These are phyloP conservation scores for Nowickia ferox DNA, from an alignment of 2,888 invertebrate genomes.

Conservation along the genomic window DNA sequence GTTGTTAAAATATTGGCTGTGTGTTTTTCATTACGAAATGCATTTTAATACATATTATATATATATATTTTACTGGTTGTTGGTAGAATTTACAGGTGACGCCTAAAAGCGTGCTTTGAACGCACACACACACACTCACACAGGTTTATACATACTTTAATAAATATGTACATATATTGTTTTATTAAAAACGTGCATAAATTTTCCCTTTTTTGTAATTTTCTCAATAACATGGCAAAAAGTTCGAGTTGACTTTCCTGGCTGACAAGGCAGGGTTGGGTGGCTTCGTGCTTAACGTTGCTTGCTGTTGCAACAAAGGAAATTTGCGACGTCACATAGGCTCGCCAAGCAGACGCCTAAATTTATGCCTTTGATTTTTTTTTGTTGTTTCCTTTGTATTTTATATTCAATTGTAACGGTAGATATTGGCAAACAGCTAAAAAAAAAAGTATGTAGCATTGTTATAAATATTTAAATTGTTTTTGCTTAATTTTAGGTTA, in stretches of 20 bases:
- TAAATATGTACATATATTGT: not conserved
- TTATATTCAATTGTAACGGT: slow-evolving; percentile 27
- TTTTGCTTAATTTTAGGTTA: slow-evolving; percentile 41
- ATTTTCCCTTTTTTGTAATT: slow-evolving; percentile 30
- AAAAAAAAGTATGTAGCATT: not conserved
- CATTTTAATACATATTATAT: slow-evolving; percentile 20
- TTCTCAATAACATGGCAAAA: slow-evolving; percentile 22
- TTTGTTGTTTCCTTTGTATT: not conserved
- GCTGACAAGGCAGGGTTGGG: slow-evolving; percentile 5
- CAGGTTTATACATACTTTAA: not conserved
- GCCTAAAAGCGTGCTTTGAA: slow-evolving; percentile 66
- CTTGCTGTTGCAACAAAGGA: slow-evolving; percentile 39
- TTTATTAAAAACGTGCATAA: slow-evolving; percentile 55
- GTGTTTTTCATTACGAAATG: slow-evolving; percentile 20
- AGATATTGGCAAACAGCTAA: not conserved
- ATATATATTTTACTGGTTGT: not conserved
- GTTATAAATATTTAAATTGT: slow-evolving; percentile 34
- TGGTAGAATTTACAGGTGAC: slow-evolving; percentile 62
- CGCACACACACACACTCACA: not conserved
- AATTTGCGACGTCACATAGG: slow-evolving; percentile 73
- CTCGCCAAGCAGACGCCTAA: slow-evolving; percentile 74
- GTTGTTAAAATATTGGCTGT: not conserved
- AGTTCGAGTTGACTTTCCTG: slow-evolving; percentile 31
- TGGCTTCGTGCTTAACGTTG: slow-evolving; percentile 25
- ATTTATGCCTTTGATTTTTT: slow-evolving; percentile 69